Conservation (phyloP, 2,888 invertebrate species). For the Chalcis sispes region DNA sequence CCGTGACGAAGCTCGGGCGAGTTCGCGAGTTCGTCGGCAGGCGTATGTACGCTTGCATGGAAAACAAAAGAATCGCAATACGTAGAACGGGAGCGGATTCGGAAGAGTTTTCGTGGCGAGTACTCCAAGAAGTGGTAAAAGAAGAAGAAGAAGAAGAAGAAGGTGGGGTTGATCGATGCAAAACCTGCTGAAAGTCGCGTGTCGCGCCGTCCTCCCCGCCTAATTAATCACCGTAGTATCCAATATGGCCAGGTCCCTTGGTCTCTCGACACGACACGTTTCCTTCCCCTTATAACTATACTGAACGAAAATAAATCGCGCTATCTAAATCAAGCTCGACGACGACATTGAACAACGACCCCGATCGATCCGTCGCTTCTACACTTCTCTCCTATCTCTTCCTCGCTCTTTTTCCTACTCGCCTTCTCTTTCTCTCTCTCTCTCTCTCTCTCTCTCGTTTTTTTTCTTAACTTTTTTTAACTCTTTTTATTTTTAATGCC, state of each 20-base stretch:
- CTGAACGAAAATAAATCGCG: slow-evolving; percentile 65
- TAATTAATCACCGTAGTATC: slow-evolving; percentile 65
- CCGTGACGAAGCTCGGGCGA: not conserved
- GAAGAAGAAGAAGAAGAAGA: slow-evolving; percentile 27
- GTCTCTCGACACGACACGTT: slow-evolving; percentile 57
- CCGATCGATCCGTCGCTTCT: slow-evolving; percentile 56
- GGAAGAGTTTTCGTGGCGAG: slow-evolving; percentile 48
- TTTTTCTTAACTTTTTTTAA: slow-evolving; percentile 9
- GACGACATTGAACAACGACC: slow-evolving; percentile 65
- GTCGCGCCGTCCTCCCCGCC: slow-evolving; percentile 61
- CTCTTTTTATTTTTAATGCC: too few relatives aligned
- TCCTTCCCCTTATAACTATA: slow-evolving; percentile 57
- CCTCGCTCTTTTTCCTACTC: slow-evolving; percentile 24
- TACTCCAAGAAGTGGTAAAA: not conserved
- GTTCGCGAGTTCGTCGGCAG: not conserved
- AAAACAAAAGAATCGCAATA: slow-evolving; percentile 47
- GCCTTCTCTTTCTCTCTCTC: not conserved
- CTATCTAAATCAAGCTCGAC: slow-evolving; percentile 66
- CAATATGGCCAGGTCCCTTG: slow-evolving; percentile 62
- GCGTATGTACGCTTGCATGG: not conserved
- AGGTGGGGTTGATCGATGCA: slow-evolving; percentile 58
- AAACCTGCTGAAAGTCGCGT: slow-evolving; percentile 63
- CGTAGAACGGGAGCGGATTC: slow-evolving; percentile 22
- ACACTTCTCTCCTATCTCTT: slow-evolving; percentile 45
- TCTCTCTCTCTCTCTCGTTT: slow-evolving; percentile 31